Base-by-base conservation (phyloP, 2,888 invertebrate genomes). In the Scaeva pyrastri region DNA sequence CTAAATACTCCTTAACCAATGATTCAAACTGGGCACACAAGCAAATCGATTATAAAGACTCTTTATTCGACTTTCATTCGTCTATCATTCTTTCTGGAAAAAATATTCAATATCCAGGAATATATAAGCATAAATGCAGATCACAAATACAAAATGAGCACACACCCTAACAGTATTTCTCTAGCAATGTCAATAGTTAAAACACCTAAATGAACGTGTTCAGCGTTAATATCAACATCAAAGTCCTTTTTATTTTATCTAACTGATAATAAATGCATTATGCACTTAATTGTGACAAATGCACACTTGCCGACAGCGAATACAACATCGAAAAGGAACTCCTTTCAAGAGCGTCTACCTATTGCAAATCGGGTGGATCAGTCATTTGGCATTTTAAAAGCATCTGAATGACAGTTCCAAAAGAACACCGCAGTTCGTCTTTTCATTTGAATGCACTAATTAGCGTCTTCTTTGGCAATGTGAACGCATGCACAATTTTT, bases 261-360 rank as follows among this genome's bases (percentile, higher is more conserved):
- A 55, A 70, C n/a, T 64, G 83, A 79, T 78, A 83, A 62, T 36
- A 8, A 79, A 71, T 66, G 62, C 83, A 84, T 79, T 74, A 79
- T 79, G 79, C 74, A 84, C 79, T 84, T 84, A 79, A 64, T 70
- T 50, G 79, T 79, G 79, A 84, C 83, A 84, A 71, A 71, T 74
- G 36, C 48, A 74, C 73, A 48, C 56, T 26, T 45, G 21, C 39
- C 19, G 70, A 36, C 26, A 48, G n/a, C 58, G 16, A 23, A 16
- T 14, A 56, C 16, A 36, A 16, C 10, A n/a, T 31, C 14, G 36
- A 76, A 23, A 21, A 36, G 43, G 23, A 60, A 52, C 21, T 71
- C 8, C 11, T 58, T 52, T 70, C 50, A 14, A 76, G n/a, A n/a
- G n/a, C n/a, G n/a, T n/a, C n/a, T n/a, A n/a, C n/a, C n/a, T n/a